Evolutionary conservation across 2,113 vertebrate genomes (phyloP).

Genomic region (Xiphorhynchus elegans): DNA sequence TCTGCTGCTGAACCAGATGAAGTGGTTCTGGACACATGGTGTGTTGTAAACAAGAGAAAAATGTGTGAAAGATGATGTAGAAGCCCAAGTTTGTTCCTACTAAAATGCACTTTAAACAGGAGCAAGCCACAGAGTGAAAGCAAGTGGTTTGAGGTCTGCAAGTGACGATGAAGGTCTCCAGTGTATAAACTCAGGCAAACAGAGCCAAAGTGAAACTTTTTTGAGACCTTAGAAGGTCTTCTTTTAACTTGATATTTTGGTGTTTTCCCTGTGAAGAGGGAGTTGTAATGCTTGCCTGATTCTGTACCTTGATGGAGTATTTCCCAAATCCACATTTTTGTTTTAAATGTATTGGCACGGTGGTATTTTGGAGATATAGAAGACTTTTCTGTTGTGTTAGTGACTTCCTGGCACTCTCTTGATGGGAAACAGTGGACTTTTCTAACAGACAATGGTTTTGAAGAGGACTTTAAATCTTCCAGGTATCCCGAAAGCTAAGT

Average conservation of each 20-base stretch:
- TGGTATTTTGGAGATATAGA: neutral
- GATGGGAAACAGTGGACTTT: neutral
- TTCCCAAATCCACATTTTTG: neutral
- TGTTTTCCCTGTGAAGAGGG: neutral
- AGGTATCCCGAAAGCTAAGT: neutral
- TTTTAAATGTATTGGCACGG: neutral
- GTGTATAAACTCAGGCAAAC: rapidly evolving
- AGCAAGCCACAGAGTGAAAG: neutral
- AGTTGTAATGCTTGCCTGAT: neutral
- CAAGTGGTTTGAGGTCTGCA: neutral
- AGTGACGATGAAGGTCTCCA: neutral
- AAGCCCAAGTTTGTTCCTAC: neutral
- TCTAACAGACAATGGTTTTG: neutral
- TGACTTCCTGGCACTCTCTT: neutral
- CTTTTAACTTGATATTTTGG: neutral
- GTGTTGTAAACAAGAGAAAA: neutral
- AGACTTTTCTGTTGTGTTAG: neutral
- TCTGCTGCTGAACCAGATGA: neutral
- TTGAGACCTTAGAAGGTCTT: neutral
- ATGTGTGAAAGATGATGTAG: neutral
- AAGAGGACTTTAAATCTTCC: neutral
- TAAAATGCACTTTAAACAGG: neutral
- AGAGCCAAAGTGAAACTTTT: neutral
- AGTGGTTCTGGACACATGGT: neutral
- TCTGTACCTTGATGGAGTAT: neutral